Base-by-base conservation (phyloP, 2,113 vertebrate genomes). In the Macquaria australasica region DNA sequence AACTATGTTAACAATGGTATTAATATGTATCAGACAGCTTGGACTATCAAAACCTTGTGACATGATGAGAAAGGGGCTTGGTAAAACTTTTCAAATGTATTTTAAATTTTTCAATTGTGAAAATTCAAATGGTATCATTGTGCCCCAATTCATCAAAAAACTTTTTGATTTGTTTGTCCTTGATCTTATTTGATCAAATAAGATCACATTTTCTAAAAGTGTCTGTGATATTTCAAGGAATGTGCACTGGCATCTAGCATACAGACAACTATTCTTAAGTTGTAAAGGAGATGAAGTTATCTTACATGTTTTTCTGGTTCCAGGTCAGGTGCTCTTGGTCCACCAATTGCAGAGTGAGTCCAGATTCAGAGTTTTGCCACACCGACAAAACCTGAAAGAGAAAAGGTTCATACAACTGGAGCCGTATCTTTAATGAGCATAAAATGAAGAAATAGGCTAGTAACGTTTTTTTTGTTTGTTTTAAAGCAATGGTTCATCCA, bases 281-380 rank as follows among this genome's bases (percentile, higher is more conserved):
- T 39, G 34, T 41, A 69, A 59, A 64, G 43, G 23, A 63, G 4
- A 69, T 43, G 2, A 21, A 55, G 50, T 56, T 28, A 70, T 60
- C 95, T 97, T 94, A 99, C 98, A 98, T 91, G 91, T 85, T 97
- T 84, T 89, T 97, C 82, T 98, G 97, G 85, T 96, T 97, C 81
- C 90, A 91, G 71, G 95, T 95, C 86, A 99, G 95, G 55, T 96
- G 96, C 55, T 96, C 96, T 37, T 96, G 94, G 74, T 96, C 95
- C 92, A 97, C 94, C 89, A 95, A 82, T 87, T 95, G 96, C 87
- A 98, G 93, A 85, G 82, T 82, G 12, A 97, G 89, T 81, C 95
- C 96, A 85, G 96, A 96, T 77, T 97, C 84, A 83, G 93, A 84
- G 79, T 74, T 92, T 81, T 92, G 93, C 98, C 98, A 99, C 0